Evolutionary conservation across 2,797 vertebrate genomes (phyloP).

Genomic region (Masticophis lateralis): DNA sequence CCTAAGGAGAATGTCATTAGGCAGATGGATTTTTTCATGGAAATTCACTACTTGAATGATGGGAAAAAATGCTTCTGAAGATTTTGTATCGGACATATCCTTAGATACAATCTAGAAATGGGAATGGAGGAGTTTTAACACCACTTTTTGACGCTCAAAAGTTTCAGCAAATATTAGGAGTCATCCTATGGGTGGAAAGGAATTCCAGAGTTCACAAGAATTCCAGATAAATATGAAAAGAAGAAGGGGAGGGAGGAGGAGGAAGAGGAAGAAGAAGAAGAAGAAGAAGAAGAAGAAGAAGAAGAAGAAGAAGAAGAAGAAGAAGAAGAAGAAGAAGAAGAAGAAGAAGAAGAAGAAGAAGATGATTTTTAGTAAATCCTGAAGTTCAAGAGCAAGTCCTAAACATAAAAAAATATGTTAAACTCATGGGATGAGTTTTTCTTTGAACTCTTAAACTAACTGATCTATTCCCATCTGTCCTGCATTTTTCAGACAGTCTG

Average conservation of each 20-base stretch:
- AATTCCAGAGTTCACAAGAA: not conserved
- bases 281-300: not conserved
- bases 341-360: not conserved
- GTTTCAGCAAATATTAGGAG: not conserved
- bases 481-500: not conserved
- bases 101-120: not conserved
- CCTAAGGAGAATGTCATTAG: not conserved
- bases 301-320: not conserved
- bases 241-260: rapidly evolving
- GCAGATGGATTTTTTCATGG: not conserved
- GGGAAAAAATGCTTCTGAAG: not conserved
- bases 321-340: not conserved
- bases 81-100: not conserved
- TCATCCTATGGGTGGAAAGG: not conserved
- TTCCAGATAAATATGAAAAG: not conserved
- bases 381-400: not conserved
- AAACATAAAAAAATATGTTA: not conserved
- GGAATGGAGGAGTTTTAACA: not conserved
- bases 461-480: not conserved
- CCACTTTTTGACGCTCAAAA: not conserved
- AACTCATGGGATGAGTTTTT: not conserved
- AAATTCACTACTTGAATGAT: not conserved
- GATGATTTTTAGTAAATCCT: not conserved
- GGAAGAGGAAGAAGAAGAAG: not conserved
- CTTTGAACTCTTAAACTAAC: not conserved